Evolutionary conservation across 2,113 vertebrate genomes (phyloP).

Genomic region (Lasiurus cinereus): DNA sequence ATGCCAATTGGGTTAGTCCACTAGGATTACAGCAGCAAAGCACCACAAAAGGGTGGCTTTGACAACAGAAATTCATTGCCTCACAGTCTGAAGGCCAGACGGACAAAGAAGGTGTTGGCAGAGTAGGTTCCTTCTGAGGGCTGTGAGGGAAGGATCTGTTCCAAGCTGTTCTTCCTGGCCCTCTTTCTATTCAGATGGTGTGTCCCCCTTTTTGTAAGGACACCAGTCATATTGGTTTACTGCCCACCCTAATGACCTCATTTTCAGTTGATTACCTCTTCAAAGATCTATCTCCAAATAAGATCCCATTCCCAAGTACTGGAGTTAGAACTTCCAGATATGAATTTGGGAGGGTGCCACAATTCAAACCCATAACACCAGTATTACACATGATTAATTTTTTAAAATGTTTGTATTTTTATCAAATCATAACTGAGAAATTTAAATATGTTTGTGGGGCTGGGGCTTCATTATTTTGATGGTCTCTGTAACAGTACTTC

Average conservation of each 20-base stretch:
- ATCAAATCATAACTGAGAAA: conserved; percentile 6
- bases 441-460: not conserved
- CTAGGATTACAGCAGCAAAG: not conserved
- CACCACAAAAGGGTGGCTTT: not conserved
- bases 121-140: not conserved
- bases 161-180: not conserved
- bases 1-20: not conserved
- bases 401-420: not conserved
- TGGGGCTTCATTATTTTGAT: not conserved
- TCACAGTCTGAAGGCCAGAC: not conserved
- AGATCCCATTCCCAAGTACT: not conserved
- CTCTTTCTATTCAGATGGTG: not conserved
- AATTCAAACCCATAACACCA: not conserved
- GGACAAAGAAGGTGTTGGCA: not conserved
- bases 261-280: conserved; percentile 18
- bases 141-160: not conserved
- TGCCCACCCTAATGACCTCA: not conserved
- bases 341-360: not conserved
- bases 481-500: not conserved
- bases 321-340: not conserved
- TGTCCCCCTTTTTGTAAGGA: not conserved
- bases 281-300: not conserved
- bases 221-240: not conserved
- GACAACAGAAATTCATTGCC: not conserved
- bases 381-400: not conserved